Percentiles rank a stretch among this genome's conserved stretches.
phyloP scores from a whole-genome alignment of 2,797 vertebrate species.

The Gouania willdenowi region DNA sequence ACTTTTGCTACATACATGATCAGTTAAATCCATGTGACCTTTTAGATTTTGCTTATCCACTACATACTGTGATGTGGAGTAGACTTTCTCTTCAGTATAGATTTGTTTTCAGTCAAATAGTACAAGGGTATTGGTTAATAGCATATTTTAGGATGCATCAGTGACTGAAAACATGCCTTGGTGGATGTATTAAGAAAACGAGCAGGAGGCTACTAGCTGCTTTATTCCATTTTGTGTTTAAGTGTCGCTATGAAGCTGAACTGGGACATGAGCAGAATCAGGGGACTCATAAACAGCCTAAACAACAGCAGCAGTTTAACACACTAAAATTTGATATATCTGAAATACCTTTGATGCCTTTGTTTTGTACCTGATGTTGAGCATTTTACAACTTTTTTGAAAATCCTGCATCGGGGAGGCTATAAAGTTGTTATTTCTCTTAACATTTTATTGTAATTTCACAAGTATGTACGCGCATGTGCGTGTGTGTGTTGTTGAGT shows the following conservation, averaged over 20 bases:
- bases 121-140: constrained; percentile 7
- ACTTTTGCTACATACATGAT: too few relatives aligned
- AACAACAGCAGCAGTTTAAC: too few relatives aligned
- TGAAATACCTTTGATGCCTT: neutral
- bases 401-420: too few relatives aligned
- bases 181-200: constrained; percentile 17
- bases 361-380: neutral
- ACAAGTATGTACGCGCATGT: too few relatives aligned
- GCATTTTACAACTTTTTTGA: too few relatives aligned
- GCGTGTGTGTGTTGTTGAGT: too few relatives aligned
- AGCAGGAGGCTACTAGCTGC: constrained; percentile 12
- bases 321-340: too few relatives aligned
- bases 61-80: constrained; percentile 3
- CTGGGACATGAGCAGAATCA: neutral
- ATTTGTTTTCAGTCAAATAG: constrained; percentile 19
- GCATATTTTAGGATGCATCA: constrained; percentile 23
- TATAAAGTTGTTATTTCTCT: too few relatives aligned
- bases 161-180: constrained; percentile 18
- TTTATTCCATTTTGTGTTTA: constrained; percentile 15
- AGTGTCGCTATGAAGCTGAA: constrained; percentile 1
- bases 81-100: constrained; percentile 15
- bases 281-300: too few relatives aligned
- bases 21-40: too few relatives aligned
- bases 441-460: too few relatives aligned
- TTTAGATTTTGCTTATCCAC: constrained; percentile 4